A percentile compares a stretch with the other conserved stretches of the same genome.
Evolutionary conservation across 2,797 vertebrate genomes (phyloP).

Genomic region (Gadopsis bispinosus): DNA sequence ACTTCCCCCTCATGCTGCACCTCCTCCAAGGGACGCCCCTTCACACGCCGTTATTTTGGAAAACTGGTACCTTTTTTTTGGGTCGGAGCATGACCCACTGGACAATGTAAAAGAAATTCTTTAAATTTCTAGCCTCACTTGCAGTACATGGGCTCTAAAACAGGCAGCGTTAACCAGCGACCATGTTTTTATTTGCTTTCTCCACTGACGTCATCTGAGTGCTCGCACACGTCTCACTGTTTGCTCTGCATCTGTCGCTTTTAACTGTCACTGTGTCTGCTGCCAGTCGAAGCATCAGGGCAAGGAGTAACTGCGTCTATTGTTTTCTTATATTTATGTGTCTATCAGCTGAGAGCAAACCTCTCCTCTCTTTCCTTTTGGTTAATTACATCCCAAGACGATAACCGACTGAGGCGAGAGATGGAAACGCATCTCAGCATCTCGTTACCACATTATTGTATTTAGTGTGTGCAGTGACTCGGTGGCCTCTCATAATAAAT

Average conservation of each 20-base stretch:
- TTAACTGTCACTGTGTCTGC: slow-evolving; percentile 80
- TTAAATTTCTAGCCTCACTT: slow-evolving; percentile 43
- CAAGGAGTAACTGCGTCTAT: slow-evolving; percentile 72
- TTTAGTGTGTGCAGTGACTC: slow-evolving; percentile 65
- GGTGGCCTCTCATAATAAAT: slow-evolving; percentile 55
- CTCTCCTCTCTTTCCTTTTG: slow-evolving; percentile 50
- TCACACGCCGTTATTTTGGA: slow-evolving; percentile 47
- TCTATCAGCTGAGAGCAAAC: slow-evolving; percentile 57
- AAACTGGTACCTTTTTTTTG: slow-evolving; percentile 55
- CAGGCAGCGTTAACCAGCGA: slow-evolving; percentile 36
- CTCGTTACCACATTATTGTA: slow-evolving; percentile 55
- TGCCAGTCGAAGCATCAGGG: slow-evolving; percentile 83
- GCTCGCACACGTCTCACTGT: slow-evolving; percentile 29
- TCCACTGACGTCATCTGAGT: slow-evolving; percentile 3
- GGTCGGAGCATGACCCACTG: slow-evolving; percentile 52
- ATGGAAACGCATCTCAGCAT: slow-evolving; percentile 35
- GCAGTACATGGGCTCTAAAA: slow-evolving; percentile 45
- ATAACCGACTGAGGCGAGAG: slow-evolving; percentile 49
- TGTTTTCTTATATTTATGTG: slow-evolving; percentile 65
- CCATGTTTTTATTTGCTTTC: slow-evolving; percentile 55
- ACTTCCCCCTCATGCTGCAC: slow-evolving; percentile 34
- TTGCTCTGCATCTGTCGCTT: slow-evolving; percentile 39
- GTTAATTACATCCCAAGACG: slow-evolving; percentile 52
- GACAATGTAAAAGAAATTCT: slow-evolving; percentile 64
- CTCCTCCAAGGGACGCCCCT: slow-evolving; percentile 42